Evolutionary conservation across 2,797 vertebrate species (phyloP).

Genomic region (Periophthalmus magnuspinnatus): DNA sequence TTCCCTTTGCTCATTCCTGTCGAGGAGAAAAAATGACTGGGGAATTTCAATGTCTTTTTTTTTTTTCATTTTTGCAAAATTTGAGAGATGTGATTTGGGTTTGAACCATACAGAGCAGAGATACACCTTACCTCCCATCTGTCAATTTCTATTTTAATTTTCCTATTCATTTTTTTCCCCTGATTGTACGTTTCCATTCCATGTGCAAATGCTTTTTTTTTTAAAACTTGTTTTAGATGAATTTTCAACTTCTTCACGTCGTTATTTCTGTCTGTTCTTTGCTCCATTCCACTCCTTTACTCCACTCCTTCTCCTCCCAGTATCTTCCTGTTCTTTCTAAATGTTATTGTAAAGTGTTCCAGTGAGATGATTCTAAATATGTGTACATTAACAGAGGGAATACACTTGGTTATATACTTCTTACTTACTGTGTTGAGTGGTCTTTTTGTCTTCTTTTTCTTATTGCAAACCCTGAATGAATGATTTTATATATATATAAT

Average conservation of each 20-base stretch:
- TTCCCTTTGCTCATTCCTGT: constrained; percentile 75
- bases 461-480: neutral
- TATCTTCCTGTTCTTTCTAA: constrained; percentile 86
- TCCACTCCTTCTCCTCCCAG: constrained; percentile 71
- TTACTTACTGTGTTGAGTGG: constrained; percentile 70
- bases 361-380: constrained; percentile 87
- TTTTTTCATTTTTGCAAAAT: constrained; percentile 62
- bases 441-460: constrained; percentile 51
- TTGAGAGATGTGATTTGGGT: constrained; percentile 72
- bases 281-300: constrained; percentile 55
- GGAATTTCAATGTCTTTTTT: constrained; percentile 73
- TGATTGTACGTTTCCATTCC: constrained; percentile 52
- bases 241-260: constrained; percentile 37
- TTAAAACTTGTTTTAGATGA: constrained; percentile 50
- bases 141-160: constrained; percentile 30
- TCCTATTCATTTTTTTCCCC: constrained; percentile 47
- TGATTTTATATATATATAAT: neutral
- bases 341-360: constrained; percentile 89
- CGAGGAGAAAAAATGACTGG: constrained; percentile 67
- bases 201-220: constrained; percentile 40
- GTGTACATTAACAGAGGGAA: constrained; percentile 88
- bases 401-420: constrained; percentile 90
- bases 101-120: constrained; percentile 40
- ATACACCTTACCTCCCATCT: constrained; percentile 36
- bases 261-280: constrained; percentile 52